Conservation (phyloP, 2,888 invertebrate species). For the Stratiomys singularior region DNA sequence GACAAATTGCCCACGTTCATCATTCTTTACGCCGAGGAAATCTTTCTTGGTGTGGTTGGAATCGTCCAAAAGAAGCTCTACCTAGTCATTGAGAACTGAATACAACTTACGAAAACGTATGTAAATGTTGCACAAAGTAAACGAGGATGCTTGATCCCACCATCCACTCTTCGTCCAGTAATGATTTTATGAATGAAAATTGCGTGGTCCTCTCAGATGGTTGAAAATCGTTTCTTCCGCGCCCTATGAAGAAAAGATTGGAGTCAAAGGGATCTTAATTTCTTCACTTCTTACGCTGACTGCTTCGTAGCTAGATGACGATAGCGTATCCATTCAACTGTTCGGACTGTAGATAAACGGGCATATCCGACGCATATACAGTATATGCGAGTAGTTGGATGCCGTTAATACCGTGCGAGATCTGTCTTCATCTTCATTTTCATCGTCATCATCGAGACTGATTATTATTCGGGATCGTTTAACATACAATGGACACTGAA, state of each 20-base stretch:
- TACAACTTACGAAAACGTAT: background rate
- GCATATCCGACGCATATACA: background rate
- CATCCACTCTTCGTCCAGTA: conserved; percentile 33
- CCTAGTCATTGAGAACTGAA: background rate
- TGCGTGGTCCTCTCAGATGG: conserved; percentile 15
- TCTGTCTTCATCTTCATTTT: conserved; percentile 36
- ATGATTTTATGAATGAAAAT: conserved; percentile 46
- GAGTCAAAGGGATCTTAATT: background rate
- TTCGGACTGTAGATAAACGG: background rate
- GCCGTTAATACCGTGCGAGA: too few relatives aligned
- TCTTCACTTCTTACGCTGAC: conserved; percentile 18
- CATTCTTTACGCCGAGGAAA: background rate
- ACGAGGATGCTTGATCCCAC: background rate
- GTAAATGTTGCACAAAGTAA: background rate
- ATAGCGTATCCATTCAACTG: background rate
- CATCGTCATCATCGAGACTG: conserved; percentile 25
- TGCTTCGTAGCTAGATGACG: background rate
- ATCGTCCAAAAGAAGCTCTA: conserved; percentile 2
- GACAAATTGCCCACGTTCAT: conserved; percentile 38
- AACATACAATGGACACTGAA: conserved; percentile 52
- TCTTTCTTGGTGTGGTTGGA: background rate
- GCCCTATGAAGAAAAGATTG: background rate
- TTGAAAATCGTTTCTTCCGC: conserved; percentile 1
- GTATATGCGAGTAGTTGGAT: background rate
- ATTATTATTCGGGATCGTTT: conserved; percentile 46